Conservation (phyloP, 2,888 invertebrate species). For the Caenorhabditis virilis region DNA sequence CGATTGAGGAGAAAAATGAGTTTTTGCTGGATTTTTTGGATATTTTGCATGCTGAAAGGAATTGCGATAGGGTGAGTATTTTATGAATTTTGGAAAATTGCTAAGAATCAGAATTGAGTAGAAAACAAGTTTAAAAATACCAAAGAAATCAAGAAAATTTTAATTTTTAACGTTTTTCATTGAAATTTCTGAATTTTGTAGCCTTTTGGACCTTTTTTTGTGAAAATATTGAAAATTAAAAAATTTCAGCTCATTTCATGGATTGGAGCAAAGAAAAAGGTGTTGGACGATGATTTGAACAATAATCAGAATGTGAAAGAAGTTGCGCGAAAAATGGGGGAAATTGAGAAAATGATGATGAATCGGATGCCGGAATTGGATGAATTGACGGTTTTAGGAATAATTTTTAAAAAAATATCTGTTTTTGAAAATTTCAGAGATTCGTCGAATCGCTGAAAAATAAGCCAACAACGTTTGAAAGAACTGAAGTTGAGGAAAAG, state of each 20-base stretch:
- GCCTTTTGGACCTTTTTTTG: too few species aligned
- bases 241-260: conserved; percentile 8
- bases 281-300: conserved; percentile 8
- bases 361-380: conserved; percentile 13
- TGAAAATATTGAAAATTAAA: not conserved
- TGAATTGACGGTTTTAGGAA: not conserved
- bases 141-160: not conserved
- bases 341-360: conserved; percentile 33
- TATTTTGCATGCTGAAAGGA: conserved; percentile 14
- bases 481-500: conserved; percentile 16
- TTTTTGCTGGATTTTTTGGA: conserved; percentile 20
- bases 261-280: conserved; percentile 7
- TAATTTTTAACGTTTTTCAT: not conserved
- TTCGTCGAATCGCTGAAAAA: not conserved
- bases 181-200: not conserved
- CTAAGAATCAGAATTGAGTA: not conserved
- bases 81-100: not conserved
- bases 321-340: conserved; percentile 19
- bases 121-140: not conserved
- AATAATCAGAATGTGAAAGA: conserved; percentile 11
- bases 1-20: conserved; percentile 24
- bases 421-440: not conserved
- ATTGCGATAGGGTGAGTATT: conserved; percentile 11
- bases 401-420: not conserved
- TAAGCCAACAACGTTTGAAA: conserved; percentile 13